Evolutionary conservation across 2,113 vertebrate genomes (phyloP), one percentile per base, ranked within the genome.

Genomic region (Willisornis vidua): DNA sequence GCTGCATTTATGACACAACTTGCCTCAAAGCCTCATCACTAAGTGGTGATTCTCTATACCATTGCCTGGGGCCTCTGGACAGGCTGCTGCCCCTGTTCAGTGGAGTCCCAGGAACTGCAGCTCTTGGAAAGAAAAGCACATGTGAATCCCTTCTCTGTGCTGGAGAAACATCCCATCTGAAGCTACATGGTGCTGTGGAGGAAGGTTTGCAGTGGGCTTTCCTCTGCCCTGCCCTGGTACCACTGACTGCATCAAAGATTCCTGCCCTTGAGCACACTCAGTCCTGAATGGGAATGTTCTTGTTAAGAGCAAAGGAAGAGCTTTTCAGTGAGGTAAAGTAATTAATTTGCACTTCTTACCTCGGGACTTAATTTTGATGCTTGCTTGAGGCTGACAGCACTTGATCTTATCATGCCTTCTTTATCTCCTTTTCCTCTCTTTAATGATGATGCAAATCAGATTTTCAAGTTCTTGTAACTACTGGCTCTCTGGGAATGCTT

Each of bases 81-180:
- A 57, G 63, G 41, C 68, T 81, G 59, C 59, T 51, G 67, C 33
- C 22, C 3, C 7, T 2, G 10, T 37, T 74, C 16, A 24, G 57
- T 5, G 6, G 24, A 8, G 15, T 33, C 45, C 37, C 28, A 16
- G 46, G 80, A 70, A 3, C 62, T 41, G 61, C 11, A 46, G 52
- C n/a, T 25, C 7, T 20, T 3, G 3, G 37, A 61, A 62, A 2
- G 48, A 48, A 66, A 65, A 66, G 35, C 18, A 13, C 0, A 0
- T 1, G 11, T 14, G 59, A 54, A 19, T 48, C 48, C 0, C 2
- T 31, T 29, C 7, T 39, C 59, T n/a, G 14, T 17, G 17, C 33
- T 33, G 57, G 25, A 82, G 63, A 28, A 67, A 45, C 1, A 0
- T 3, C 18, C 5, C 11, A 5, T 41, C 49, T 26, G 46, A 23